Evolutionary conservation across 2,888 invertebrate species (phyloP), one percentile per base, ranked within the genome.

Genomic region (Philhelius pedissequus): DNA sequence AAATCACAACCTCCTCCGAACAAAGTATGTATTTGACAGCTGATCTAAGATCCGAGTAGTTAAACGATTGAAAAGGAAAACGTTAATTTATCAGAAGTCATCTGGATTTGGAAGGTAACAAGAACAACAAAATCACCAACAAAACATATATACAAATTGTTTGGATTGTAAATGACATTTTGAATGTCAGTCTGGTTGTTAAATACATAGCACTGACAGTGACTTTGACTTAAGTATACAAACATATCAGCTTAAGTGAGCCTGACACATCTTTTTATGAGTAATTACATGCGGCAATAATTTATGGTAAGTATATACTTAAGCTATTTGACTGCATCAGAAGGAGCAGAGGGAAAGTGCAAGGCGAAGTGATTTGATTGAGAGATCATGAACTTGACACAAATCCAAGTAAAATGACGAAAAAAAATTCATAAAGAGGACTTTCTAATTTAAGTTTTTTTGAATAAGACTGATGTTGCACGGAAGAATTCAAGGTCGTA

Each of bases 221-320:
- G 62, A 68, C 48, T 75, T 78, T 22, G 58, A 60, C 25, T 70
- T 78, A 35, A 68, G 60, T 68, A 69, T 32, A 73, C 25, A 56
- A 35, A 32, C 38, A 15, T 40, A 60, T 73, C 68, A 62, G 62
- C 78, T 83, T 83, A 83, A 83, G 83, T 83, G 83, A 52, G 50
- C 27, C 70, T 83, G 83, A 83, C 83, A 83, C 77, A 74, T 70
- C 74, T 79, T 58, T 68, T 83, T 83, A 64, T 79, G 79, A 79
- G 83, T 79, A 83, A 83, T 83, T 83, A 83, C 79, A 74, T 74
- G 18, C n/a, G 38, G 52, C 64, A 78, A 83, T 83, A 83, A 83
- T 83, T 83, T 83, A 83, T 70, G 79, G 64, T 40, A 22, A 13
- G 13, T 13, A n/a, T n/a, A n/a, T n/a, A 30, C 15, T 54, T 52